Evolutionary conservation across 2,888 invertebrate species (phyloP).

Genomic region (Ephialtes manifestator): DNA sequence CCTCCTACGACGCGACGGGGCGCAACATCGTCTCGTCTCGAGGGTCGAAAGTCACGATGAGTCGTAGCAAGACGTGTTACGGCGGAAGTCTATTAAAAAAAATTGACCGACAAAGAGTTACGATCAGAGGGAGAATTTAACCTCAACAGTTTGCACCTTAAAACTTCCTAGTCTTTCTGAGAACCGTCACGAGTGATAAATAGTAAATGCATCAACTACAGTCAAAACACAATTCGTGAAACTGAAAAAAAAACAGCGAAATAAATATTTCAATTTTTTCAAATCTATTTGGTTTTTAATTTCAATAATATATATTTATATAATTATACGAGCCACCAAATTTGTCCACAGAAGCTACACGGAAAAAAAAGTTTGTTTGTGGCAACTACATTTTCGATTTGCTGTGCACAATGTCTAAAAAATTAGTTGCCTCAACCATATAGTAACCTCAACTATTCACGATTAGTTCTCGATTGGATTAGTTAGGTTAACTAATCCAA

Average conservation of each 20-base stretch:
- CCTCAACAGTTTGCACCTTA: neutral
- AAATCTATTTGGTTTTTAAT: too few species aligned
- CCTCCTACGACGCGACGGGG: constrained; percentile 60
- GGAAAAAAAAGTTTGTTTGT: too few species aligned
- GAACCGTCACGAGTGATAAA: neutral
- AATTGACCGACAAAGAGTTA: neutral
- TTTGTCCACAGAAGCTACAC: too few species aligned
- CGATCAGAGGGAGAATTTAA: constrained; percentile 11
- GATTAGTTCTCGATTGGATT: too few species aligned
- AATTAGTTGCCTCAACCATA: too few species aligned
- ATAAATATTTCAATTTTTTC: neutral
- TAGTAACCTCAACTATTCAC: too few species aligned
- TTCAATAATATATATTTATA: too few species aligned
- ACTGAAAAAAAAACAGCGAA: neutral
- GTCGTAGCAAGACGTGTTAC: constrained; percentile 32
- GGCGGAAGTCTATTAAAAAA: constrained; percentile 3
- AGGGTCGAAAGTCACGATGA: constrained; percentile 52
- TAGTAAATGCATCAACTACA: neutral
- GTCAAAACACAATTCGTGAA: neutral
- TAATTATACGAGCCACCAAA: too few species aligned
- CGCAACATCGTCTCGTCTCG: constrained; percentile 44
- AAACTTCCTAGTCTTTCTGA: neutral
- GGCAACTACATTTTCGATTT: too few species aligned
- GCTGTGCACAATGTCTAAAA: too few species aligned
- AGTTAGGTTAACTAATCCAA: too few species aligned